Conservation (phyloP, 2,797 vertebrate species). For the Sebastes iracundus region DNA sequence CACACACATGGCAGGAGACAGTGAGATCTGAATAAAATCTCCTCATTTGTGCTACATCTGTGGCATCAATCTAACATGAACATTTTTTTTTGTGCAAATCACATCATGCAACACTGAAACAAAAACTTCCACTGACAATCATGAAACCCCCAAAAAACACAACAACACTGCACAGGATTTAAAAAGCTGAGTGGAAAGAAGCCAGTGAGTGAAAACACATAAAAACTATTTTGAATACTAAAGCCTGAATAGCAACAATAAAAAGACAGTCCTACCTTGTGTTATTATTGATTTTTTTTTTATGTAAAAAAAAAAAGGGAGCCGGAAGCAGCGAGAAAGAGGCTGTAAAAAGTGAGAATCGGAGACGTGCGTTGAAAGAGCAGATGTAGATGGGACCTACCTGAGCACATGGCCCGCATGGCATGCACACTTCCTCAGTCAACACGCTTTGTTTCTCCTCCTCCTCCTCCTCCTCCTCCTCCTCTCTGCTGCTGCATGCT, state of each 20-base stretch:
- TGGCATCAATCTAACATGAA: slow-evolving; percentile 25
- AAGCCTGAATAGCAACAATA: neutral
- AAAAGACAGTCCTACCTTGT: slow-evolving; percentile 22
- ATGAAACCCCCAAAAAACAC: neutral
- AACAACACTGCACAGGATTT: neutral
- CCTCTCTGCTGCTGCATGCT: slow-evolving; percentile 60
- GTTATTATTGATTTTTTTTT: neutral
- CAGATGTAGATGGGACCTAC: slow-evolving; percentile 68
- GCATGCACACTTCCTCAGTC: slow-evolving; percentile 75
- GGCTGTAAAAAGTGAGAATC: neutral
- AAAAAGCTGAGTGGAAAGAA: neutral
- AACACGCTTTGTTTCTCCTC: slow-evolving; percentile 75
- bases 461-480: slow-evolving; percentile 17
- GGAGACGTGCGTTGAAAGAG: slow-evolving; percentile 2
- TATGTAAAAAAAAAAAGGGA: neutral
- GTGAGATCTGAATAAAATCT: slow-evolving; percentile 35
- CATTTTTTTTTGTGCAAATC: slow-evolving; percentile 6
- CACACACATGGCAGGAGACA: neutral
- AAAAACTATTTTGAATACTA: neutral
- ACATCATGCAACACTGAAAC: slow-evolving; percentile 19
- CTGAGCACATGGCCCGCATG: slow-evolving; percentile 81
- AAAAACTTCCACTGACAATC: slow-evolving; percentile 1
- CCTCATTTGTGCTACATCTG: slow-evolving; percentile 35
- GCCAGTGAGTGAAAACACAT: neutral
- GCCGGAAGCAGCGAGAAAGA: neutral